Evolutionary conservation across 2,113 vertebrate genomes (phyloP).

Genomic region (Lophotis ruficrista): DNA sequence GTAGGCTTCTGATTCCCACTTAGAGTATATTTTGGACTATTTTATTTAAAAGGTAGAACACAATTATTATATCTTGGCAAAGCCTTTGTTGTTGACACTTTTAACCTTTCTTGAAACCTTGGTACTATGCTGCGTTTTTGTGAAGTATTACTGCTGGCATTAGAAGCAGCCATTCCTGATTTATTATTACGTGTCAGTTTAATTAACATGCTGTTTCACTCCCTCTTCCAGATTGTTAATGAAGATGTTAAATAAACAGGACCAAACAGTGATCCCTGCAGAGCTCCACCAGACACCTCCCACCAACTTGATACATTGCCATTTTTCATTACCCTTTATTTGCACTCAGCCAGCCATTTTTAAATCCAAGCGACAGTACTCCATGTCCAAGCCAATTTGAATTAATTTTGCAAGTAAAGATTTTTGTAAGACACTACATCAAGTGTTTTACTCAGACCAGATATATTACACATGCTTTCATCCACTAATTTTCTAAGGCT

Average conservation of each 20-base stretch:
- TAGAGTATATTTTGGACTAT: not conserved
- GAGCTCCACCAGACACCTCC: constrained; percentile 44
- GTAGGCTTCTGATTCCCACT: not conserved
- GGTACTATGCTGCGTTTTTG: not conserved
- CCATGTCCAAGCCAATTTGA: constrained; percentile 66
- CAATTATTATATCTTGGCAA: not conserved
- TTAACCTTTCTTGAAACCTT: not conserved
- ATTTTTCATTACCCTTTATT: constrained; percentile 58
- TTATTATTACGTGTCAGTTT: constrained; percentile 68
- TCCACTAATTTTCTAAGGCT: constrained; percentile 72
- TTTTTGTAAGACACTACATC: constrained; percentile 60
- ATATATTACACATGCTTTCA: constrained; percentile 72
- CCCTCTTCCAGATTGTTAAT: constrained; percentile 72
- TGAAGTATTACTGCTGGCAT: constrained; percentile 37
- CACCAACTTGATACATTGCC: constrained; percentile 1
- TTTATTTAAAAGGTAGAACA: not conserved
- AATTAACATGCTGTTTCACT: constrained; percentile 73
- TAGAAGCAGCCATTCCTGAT: constrained; percentile 58
- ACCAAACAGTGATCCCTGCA: constrained; percentile 62
- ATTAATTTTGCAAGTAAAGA: constrained; percentile 72
- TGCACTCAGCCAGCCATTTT: constrained; percentile 60
- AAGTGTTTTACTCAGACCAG: constrained; percentile 63
- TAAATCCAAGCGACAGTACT: constrained; percentile 59
- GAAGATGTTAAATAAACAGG: constrained; percentile 74
- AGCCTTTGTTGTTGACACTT: not conserved